Conservation (phyloP, 2,888 invertebrate genomes). For the Anagyrus pseudococci region DNA sequence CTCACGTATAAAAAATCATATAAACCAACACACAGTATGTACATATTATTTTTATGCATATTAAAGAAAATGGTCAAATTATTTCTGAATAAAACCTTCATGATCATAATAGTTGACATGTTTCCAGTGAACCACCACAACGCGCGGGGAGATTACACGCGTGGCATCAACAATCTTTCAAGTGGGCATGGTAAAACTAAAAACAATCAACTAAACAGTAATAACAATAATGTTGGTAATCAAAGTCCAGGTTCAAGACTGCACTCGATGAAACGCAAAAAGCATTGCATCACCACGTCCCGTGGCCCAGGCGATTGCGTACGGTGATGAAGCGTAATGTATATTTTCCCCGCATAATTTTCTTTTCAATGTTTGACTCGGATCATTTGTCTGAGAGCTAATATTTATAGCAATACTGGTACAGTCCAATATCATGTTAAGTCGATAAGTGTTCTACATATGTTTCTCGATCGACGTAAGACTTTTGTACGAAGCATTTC, state of each 20-base stretch:
- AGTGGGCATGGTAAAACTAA: slow-evolving; percentile 49
- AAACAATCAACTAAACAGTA: slow-evolving; percentile 47
- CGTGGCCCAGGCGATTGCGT: slow-evolving; percentile 56
- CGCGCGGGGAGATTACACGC: slow-evolving; percentile 52
- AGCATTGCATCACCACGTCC: slow-evolving; percentile 49
- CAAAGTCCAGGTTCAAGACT: slow-evolving; percentile 54
- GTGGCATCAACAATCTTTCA: slow-evolving; percentile 54
- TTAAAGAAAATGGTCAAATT: not conserved
- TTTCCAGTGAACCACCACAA: slow-evolving; percentile 51
- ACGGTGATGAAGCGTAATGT: slow-evolving; percentile 57
- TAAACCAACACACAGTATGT: slow-evolving; percentile 55
- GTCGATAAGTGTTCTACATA: slow-evolving; percentile 32
- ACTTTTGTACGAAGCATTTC: slow-evolving; percentile 36
- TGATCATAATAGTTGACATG: not conserved
- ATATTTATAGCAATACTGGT: slow-evolving; percentile 44
- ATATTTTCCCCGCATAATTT: slow-evolving; percentile 40
- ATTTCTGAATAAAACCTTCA: slow-evolving; percentile 4
- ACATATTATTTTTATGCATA: slow-evolving; percentile 19
- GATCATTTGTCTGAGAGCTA: slow-evolving; percentile 23
- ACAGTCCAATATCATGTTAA: slow-evolving; percentile 39
- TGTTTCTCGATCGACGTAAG: slow-evolving; percentile 25
- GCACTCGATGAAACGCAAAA: slow-evolving; percentile 56
- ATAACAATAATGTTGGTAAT: slow-evolving; percentile 50
- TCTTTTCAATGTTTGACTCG: slow-evolving; percentile 29
- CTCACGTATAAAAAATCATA: slow-evolving; percentile 55